phyloP scores from a whole-genome alignment of 2,888 invertebrate genomes.

The Sialis fuliginosa region DNA sequence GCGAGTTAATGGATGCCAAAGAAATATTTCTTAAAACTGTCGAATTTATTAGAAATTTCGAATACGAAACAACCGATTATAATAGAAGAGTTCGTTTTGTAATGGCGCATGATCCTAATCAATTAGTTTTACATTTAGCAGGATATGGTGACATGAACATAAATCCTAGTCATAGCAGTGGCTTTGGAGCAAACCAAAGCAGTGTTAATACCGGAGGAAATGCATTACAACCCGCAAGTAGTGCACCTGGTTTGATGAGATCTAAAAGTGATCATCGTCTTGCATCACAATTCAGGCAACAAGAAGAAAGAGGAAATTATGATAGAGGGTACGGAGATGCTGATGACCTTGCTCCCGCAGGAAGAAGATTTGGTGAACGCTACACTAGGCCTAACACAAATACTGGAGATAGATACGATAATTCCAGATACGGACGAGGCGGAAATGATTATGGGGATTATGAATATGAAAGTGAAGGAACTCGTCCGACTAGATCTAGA shows the following conservation, averaged over 20 bases:
- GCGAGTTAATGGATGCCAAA: conserved; percentile 85
- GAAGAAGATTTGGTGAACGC: conserved; percentile 64
- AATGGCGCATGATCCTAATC: conserved; percentile 83
- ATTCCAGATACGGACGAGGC: conserved; percentile 23
- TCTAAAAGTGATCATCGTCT: conserved; percentile 87
- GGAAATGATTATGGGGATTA: conserved; percentile 43
- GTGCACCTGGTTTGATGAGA: conserved; percentile 64
- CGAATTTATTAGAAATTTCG: conserved; percentile 87
- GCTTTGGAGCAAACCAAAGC: conserved; percentile 31
- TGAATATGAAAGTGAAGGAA: conserved; percentile 45
- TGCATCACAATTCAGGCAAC: conserved; percentile 73
- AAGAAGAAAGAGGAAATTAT: conserved; percentile 45
- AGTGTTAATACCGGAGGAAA: conserved; percentile 16
- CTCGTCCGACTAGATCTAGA: conserved; percentile 42
- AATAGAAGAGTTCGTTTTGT: conserved; percentile 69
- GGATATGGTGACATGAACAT: conserved; percentile 84
- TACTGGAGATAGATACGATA: conserved; percentile 24
- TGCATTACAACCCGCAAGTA: conserved; percentile 37
- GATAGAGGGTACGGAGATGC: conserved; percentile 34
- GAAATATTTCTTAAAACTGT: conserved; percentile 91
- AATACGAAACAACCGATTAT: conserved; percentile 84
- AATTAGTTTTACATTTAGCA: conserved; percentile 71
- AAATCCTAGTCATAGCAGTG: conserved; percentile 22
- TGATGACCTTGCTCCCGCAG: conserved; percentile 48
- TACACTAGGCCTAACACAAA: conserved; percentile 21